Evolutionary conservation across 2,113 vertebrate species (phyloP).

Genomic region (Rutilus rutilus): DNA sequence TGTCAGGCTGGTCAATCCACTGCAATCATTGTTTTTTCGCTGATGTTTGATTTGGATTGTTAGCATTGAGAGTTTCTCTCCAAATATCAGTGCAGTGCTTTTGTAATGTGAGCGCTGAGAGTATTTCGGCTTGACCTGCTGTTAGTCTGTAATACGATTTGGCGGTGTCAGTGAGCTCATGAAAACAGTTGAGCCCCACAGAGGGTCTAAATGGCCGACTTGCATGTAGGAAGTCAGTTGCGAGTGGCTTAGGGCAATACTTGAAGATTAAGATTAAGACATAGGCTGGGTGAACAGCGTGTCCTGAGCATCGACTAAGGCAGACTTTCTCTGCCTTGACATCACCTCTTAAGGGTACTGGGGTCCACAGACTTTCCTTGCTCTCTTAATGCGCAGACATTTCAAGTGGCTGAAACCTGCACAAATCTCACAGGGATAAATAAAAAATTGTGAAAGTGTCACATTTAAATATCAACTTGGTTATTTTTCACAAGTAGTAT

Average conservation of each 20-base stretch:
- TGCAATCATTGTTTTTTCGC: slow-evolving; percentile 13
- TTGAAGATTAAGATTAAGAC: slow-evolving; percentile 35
- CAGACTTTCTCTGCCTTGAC: slow-evolving; percentile 6
- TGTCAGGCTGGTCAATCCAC: neutral
- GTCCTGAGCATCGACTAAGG: slow-evolving; percentile 1
- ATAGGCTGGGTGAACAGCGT: neutral
- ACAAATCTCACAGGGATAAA: slow-evolving; percentile 10
- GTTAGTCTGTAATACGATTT: slow-evolving; percentile 39
- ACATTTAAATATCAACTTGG: neutral
- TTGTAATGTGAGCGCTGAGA: slow-evolving; percentile 8
- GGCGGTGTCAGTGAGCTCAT: slow-evolving; percentile 12
- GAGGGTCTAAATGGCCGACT: slow-evolving; percentile 3
- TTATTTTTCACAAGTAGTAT: neutral
- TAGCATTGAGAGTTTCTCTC: neutral
- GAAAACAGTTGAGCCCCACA: slow-evolving; percentile 26
- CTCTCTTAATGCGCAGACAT: neutral
- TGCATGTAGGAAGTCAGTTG: neutral
- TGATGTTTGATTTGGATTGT: slow-evolving; percentile 35
- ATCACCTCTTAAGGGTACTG: neutral
- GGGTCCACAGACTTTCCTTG: neutral
- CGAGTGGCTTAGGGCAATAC: neutral
- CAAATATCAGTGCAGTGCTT: slow-evolving; percentile 31
- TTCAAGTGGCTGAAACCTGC: neutral
- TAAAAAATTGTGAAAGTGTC: neutral
- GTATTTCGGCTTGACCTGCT: slow-evolving; percentile 36